These are phyloP conservation scores for Drosophila truncata DNA, from an alignment of 1,140 invertebrate species.

Conservation along the genomic window DNA sequence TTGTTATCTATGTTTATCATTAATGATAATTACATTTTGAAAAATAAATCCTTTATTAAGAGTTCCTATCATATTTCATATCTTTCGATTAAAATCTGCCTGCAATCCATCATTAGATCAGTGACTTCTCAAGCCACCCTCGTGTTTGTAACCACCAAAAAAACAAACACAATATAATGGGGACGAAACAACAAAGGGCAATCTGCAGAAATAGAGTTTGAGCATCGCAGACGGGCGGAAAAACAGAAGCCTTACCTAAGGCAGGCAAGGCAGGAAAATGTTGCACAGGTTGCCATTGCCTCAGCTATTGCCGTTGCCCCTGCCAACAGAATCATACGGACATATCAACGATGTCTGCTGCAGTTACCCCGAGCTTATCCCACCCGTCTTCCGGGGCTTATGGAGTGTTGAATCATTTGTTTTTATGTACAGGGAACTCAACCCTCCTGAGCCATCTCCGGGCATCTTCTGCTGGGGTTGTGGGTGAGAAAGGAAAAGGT, in stretches of 20 bases:
- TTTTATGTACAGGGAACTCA: slow-evolving; percentile 57
- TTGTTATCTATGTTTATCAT: neutral
- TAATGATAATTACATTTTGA: neutral
- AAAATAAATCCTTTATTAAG: neutral
- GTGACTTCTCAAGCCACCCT: slow-evolving; percentile 50
- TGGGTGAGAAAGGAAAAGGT: slow-evolving; percentile 25
- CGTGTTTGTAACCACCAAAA: slow-evolving; percentile 71
- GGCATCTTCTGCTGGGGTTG: slow-evolving; percentile 34
- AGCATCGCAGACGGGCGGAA: slow-evolving; percentile 46
- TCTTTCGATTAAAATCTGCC: slow-evolving; percentile 6
- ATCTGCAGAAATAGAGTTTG: slow-evolving; percentile 45
- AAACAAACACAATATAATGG: slow-evolving; percentile 42
- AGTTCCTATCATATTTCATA: slow-evolving; percentile 5
- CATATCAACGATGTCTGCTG: slow-evolving; percentile 68
- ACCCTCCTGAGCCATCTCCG: neutral
- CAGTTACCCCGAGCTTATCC: slow-evolving; percentile 47
- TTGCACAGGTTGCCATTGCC: slow-evolving; percentile 71
- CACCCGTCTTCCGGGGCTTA: slow-evolving; percentile 28
- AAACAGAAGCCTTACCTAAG: slow-evolving; percentile 67
- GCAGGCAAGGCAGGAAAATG: slow-evolving; percentile 42
- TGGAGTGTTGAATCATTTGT: slow-evolving; percentile 78
- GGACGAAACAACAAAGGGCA: slow-evolving; percentile 72
- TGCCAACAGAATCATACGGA: slow-evolving; percentile 40
- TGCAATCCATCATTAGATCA: slow-evolving; percentile 52
- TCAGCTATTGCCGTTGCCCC: slow-evolving; percentile 1